A percentile compares a stretch with the other conserved stretches of the same genome.
Evolutionary conservation across 2,888 invertebrate genomes (phyloP).

Genomic region (Gymnoscelis rufifasciata): DNA sequence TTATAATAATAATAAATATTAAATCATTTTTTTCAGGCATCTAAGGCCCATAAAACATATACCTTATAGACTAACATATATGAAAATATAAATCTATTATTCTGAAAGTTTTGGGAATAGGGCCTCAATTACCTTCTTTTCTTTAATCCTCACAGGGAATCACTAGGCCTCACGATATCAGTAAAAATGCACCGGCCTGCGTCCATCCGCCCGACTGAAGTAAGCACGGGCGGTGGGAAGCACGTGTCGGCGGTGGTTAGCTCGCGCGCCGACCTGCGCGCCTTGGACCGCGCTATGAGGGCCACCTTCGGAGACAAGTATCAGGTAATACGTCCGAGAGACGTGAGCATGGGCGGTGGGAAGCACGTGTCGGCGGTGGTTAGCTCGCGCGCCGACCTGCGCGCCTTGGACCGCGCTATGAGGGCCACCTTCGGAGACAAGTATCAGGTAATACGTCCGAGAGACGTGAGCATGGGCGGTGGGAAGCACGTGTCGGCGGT

Average conservation of each 20-base stretch:
- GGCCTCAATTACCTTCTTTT: no score
- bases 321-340: conserved; percentile 36
- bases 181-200: conserved; percentile 34
- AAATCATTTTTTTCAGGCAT: no score
- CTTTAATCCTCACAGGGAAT: no score
- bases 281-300: conserved; percentile 40
- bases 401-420: conserved; percentile 38
- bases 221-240: conserved; percentile 19
- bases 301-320: conserved; percentile 45
- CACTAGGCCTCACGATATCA: conserved; percentile 32
- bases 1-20: no score
- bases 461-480: conserved; percentile 22
- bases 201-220: conserved; percentile 31
- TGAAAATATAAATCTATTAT: no score
- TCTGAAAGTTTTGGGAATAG: no score
- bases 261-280: conserved; percentile 31
- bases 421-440: conserved; percentile 41
- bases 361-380: conserved; percentile 33
- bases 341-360: conserved; percentile 18
- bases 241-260: conserved; percentile 35
- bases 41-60: no score
- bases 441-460: conserved; percentile 42
- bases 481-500: conserved; percentile 30
- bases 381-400: conserved; percentile 34
- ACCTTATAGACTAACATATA: no score